phyloP scores from a whole-genome alignment of 2,888 invertebrate species.

The Drosophila nr. fundita region DNA sequence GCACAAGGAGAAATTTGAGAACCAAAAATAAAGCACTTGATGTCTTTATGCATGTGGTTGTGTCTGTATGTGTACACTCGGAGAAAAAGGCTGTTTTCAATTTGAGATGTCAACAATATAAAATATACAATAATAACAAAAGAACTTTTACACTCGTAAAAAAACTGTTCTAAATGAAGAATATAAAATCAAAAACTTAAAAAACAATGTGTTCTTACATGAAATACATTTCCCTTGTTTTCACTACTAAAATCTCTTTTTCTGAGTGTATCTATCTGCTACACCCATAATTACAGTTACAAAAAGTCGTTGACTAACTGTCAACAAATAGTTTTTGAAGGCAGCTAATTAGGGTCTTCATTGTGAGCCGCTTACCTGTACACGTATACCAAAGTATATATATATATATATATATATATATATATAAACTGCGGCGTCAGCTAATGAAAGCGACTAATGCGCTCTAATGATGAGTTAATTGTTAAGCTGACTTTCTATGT shows the following conservation, averaged over 20 bases:
- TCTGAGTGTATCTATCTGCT: constrained; percentile 10
- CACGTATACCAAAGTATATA: constrained; percentile 18
- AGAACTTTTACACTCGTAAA: neutral
- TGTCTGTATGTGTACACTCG: constrained; percentile 15
- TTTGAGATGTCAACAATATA: too few species aligned
- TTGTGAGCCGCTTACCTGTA: constrained; percentile 36
- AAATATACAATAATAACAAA: too few species aligned
- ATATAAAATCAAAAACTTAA: too few species aligned
- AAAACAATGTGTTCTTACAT: neutral
- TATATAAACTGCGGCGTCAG: constrained; percentile 57
- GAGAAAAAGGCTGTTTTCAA: neutral
- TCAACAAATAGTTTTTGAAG: constrained; percentile 48
- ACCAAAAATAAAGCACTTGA: constrained; percentile 47
- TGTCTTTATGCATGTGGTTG: constrained; percentile 15
- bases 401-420: neutral
- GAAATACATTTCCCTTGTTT: neutral
- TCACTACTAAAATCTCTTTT: neutral
- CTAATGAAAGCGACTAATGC: constrained; percentile 67
- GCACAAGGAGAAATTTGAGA: constrained; percentile 25
- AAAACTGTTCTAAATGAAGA: neutral
- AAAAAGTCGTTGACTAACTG: constrained; percentile 55
- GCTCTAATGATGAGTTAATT: constrained; percentile 76
- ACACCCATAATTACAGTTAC: constrained; percentile 58
- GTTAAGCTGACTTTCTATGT: constrained; percentile 39
- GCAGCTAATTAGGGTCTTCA: neutral